Percentiles rank a stretch among this genome's conserved stretches.
These are phyloP conservation scores for Aphelenchoides fujianensis DNA, from an alignment of 1,140 invertebrate species.

Conservation along the genomic window DNA sequence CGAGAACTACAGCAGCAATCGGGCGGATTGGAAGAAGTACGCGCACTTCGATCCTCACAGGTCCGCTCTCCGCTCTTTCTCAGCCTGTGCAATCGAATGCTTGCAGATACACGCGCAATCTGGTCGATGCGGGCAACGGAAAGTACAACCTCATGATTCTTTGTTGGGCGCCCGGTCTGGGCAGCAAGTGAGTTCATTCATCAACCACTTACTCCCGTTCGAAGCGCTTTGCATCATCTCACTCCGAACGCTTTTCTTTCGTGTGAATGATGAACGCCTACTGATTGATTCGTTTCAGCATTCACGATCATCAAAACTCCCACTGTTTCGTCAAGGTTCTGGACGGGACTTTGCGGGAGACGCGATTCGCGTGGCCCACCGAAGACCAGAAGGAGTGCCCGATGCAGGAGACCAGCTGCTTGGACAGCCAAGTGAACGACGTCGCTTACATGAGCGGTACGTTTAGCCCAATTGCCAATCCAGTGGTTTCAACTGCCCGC, in stretches of 20 bases:
- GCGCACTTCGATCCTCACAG: conserved; percentile 55
- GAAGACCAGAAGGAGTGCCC: conserved; percentile 36
- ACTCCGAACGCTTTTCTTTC: too few species aligned
- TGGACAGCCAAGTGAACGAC: conserved; percentile 71
- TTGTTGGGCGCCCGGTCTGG: conserved; percentile 93
- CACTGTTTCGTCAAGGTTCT: conserved; percentile 94
- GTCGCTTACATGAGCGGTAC: conserved; percentile 93
- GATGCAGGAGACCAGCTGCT: conserved; percentile 60
- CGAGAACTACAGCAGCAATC: conserved; percentile 51
- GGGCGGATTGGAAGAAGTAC: conserved; percentile 49
- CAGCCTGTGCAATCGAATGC: not conserved
- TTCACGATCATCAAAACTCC: conserved; percentile 91
- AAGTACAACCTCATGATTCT: conserved; percentile 95
- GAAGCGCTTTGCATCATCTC: not conserved
- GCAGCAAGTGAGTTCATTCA: conserved; percentile 67
- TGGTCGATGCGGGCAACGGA: conserved; percentile 89
- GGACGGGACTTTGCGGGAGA: conserved; percentile 68
- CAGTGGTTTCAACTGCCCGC: conserved; percentile 15
- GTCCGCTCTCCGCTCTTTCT: conserved; percentile 28
- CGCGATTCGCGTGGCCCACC: conserved; percentile 74
- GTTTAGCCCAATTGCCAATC: not conserved
- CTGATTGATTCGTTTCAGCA: conserved; percentile 65
- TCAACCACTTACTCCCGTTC: too few species aligned
- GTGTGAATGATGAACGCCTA: not conserved
- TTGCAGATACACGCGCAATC: conserved; percentile 82